Conservation (phyloP, 92 coral and sea anemone species). For the Scolanthus callimorphus region DNA sequence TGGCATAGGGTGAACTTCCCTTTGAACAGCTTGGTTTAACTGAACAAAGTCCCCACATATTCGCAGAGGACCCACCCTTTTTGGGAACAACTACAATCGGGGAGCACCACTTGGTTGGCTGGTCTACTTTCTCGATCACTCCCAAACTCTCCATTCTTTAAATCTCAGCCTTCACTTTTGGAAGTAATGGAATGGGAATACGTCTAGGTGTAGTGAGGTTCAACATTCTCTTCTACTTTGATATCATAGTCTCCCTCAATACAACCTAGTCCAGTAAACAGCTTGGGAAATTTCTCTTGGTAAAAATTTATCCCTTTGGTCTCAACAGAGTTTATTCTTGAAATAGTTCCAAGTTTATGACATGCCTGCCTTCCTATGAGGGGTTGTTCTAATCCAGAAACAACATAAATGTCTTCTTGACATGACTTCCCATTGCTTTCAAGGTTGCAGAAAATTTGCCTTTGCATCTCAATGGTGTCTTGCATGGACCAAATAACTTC, state of each 20-base stretch:
- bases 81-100: slow-evolving; percentile 65
- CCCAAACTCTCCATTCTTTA: slow-evolving; percentile 55
- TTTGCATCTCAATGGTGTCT: slow-evolving; percentile 29
- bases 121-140: slow-evolving; percentile 60
- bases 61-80: slow-evolving; percentile 40
- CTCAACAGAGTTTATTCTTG: slow-evolving; percentile 25
- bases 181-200: slow-evolving; percentile 43
- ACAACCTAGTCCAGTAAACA: slow-evolving; percentile 56
- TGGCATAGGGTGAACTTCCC: slow-evolving; percentile 70
- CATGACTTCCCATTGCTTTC: slow-evolving; percentile 10
- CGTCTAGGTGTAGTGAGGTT: slow-evolving; percentile 53
- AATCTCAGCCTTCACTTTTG: slow-evolving; percentile 49
- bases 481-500: slow-evolving; percentile 58
- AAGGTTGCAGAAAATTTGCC: slow-evolving; percentile 22
- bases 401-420: slow-evolving; percentile 24
- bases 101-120: slow-evolving; percentile 60
- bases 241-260: slow-evolving; percentile 55
- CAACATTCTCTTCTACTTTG: too few relatives aligned
- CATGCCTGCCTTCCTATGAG: slow-evolving; percentile 42
- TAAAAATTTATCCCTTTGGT: background rate
- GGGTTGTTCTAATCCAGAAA: slow-evolving; percentile 28
- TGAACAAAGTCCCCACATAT: slow-evolving; percentile 64
- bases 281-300: slow-evolving; percentile 38
- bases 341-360: slow-evolving; percentile 24
- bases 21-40: slow-evolving; percentile 49